Evolutionary conservation across 2,888 invertebrate species (phyloP).

Genomic region (Podotricha telesiphe): DNA sequence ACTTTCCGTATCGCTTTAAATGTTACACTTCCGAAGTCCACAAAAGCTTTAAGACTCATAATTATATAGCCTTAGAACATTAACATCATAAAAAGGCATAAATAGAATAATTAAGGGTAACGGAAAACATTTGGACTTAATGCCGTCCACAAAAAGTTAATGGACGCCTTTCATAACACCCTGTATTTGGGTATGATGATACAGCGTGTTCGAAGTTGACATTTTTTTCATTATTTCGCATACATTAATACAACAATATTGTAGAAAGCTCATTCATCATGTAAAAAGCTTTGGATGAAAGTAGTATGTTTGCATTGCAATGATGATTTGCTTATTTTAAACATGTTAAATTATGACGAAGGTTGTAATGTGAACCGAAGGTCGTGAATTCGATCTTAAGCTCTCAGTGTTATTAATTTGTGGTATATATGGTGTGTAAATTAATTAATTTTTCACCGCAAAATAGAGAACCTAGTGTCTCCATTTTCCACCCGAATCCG

Average conservation of each 20-base stretch:
- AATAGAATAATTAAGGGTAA: constrained; percentile 31
- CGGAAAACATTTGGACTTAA: constrained; percentile 53
- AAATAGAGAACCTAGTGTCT: too few species aligned
- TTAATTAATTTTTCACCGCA: too few species aligned
- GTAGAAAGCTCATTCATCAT: constrained; percentile 33
- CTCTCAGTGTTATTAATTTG: too few species aligned
- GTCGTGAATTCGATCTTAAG: neutral
- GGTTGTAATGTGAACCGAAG: neutral
- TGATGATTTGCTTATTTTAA: constrained; percentile 10
- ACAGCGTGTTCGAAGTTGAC: constrained; percentile 54
- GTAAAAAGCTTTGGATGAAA: constrained; percentile 27
- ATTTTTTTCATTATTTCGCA: constrained; percentile 31
- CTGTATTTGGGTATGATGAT: constrained; percentile 52
- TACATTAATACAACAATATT: constrained; percentile 34
- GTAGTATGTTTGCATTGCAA: constrained; percentile 4
- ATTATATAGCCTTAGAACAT: constrained; percentile 13
- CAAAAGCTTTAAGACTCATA: neutral
- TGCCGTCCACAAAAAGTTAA: constrained; percentile 62
- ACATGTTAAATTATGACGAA: too few species aligned
- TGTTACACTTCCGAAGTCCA: neutral
- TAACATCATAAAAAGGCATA: constrained; percentile 3
- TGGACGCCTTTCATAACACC: constrained; percentile 55
- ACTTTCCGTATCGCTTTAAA: too few species aligned
- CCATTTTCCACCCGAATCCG: too few species aligned
- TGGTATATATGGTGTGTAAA: too few species aligned